Evolutionary conservation across 2,888 invertebrate species (phyloP), one percentile per base, ranked within the genome.

Genomic region (Listrodromus nycthemerus): DNA sequence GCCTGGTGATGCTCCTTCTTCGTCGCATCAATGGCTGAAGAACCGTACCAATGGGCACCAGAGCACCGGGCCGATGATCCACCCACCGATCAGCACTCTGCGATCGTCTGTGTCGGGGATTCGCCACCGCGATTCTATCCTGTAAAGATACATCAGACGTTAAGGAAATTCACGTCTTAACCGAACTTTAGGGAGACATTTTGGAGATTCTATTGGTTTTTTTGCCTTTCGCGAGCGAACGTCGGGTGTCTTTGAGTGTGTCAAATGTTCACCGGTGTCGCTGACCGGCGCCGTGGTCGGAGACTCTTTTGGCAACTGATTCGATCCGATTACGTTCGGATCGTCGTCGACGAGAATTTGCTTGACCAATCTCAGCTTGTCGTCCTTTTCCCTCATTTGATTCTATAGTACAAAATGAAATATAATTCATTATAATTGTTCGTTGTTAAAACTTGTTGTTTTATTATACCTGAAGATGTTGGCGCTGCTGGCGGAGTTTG

Each of bases 11-110:
- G 0, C 98, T 97, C 92, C 97, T 97, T 87, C 97, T 96, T 90
- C 97, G 96, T 82, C 96, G 95, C 90, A 98, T 96, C 70, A 95
- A 95, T 0, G 99, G 98, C 91, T 98, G 98, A 92, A 98, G 94
- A 1, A 99, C 96, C 0, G 98, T 99, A n/a, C 97, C 97, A 87
- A 97, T 94, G 0, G 98, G 97, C 0, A 98, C 96, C 0, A 97
- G 94, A 90, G 96, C 95, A 19, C 95, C 95, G 0, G 98, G 97
- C 33, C 97, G 96, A 89, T 99, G 99, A 92, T 98, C 98, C 0
- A 99, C 94, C 98, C 98, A 99, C 0, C 95, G 94, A 82, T 95
- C 95, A 0, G 96, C 96, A 0, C 98, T 98, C 70, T 97, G 95
- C 0, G 98, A 98, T 30, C 98, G 95, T 19, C 97, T 95, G 90